Conservation (phyloP, 1,140 invertebrate species). For the Drosophila santomea region DNA sequence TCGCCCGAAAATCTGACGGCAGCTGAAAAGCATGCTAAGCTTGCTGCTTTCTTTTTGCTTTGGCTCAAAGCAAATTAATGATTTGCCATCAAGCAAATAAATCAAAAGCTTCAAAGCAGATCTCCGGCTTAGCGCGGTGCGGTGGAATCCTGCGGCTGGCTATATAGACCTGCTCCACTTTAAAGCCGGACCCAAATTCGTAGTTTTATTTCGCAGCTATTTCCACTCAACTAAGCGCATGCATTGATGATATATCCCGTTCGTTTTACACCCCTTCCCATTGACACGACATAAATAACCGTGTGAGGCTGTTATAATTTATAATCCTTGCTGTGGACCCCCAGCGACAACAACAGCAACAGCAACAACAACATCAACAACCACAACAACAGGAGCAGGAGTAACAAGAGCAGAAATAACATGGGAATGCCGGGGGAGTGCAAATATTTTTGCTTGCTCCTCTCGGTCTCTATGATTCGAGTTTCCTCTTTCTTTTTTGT, state of each 20-base stretch:
- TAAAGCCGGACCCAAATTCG: constrained; percentile 25
- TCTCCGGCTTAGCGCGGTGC: constrained; percentile 33
- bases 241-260: constrained; percentile 70
- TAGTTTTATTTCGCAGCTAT: constrained; percentile 54
- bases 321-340: constrained; percentile 72
- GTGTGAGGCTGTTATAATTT: constrained; percentile 80
- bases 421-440: constrained; percentile 35
- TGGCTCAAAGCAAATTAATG: constrained; percentile 69
- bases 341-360: constrained; percentile 22
- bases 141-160: constrained; percentile 7
- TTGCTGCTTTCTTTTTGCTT: constrained; percentile 22
- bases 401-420: constrained; percentile 35
- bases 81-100: constrained; percentile 74
- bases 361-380: constrained; percentile 19
- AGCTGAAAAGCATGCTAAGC: constrained; percentile 72
- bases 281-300: constrained; percentile 81
- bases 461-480: constrained; percentile 24
- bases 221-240: constrained; percentile 80
- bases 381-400: constrained; percentile 24
- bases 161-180: constrained; percentile 14
- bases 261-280: constrained; percentile 53
- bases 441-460: constrained; percentile 52
- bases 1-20: constrained; percentile 73
- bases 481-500: constrained; percentile 24
- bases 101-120: constrained; percentile 70